These are phyloP conservation scores for Osmoderma eremita DNA, from an alignment of 2,888 invertebrate genomes.

Conservation along the genomic window DNA sequence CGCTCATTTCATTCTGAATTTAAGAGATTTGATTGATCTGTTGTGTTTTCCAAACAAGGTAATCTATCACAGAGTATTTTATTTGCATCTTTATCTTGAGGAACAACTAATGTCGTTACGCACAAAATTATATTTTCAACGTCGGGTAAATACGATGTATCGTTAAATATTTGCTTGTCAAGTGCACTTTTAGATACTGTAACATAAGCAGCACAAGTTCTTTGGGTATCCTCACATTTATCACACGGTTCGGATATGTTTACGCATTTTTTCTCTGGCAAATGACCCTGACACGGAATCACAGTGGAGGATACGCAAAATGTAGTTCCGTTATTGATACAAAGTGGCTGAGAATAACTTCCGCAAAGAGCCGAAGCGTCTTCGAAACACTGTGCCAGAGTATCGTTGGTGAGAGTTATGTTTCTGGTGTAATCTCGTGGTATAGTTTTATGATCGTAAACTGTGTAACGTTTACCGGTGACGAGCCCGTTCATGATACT, in stretches of 20 bases:
- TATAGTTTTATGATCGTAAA: conserved; percentile 59
- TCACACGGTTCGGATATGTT: conserved; percentile 19
- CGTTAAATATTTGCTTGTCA: neutral
- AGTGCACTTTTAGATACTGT: neutral
- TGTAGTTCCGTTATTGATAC: conserved; percentile 57
- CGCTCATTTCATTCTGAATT: neutral
- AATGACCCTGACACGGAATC: conserved; percentile 52
- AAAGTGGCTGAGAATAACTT: conserved; percentile 56
- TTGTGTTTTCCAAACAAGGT: neutral
- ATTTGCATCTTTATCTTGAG: conserved; percentile 42
- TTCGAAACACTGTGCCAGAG: conserved; percentile 57
- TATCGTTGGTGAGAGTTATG: conserved; percentile 56
- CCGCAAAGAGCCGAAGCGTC: conserved; percentile 57
- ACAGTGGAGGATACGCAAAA: conserved; percentile 57
- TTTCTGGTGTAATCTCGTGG: conserved; percentile 53
- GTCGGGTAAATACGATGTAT: neutral
- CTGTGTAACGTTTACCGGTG: conserved; percentile 53
- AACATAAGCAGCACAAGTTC: conserved; percentile 15
- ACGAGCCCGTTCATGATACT: conserved; percentile 55
- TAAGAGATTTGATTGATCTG: neutral
- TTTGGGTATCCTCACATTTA: conserved; percentile 1
- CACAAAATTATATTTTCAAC: conserved; percentile 53
- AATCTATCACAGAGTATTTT: neutral
- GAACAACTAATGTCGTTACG: conserved; percentile 59
- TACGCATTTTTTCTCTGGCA: conserved; percentile 49